phyloP scores from a whole-genome alignment of 2,888 invertebrate genomes.

The Enchytraeus crypticus region DNA sequence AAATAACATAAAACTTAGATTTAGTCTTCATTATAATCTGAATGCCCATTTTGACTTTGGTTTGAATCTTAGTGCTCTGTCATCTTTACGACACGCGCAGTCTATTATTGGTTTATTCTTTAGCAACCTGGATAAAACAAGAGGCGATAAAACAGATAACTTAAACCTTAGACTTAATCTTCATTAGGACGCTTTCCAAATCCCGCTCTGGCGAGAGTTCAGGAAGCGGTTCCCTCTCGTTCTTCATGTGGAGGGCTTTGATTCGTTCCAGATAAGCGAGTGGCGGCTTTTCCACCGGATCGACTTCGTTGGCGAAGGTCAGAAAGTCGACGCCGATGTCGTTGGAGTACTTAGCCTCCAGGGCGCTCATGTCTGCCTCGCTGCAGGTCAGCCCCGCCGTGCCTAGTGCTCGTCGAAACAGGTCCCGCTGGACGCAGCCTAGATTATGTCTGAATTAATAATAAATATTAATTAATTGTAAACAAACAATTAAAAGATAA shows the following conservation, averaged over 20 bases:
- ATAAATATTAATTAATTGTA: not conserved
- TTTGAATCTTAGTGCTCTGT: no score
- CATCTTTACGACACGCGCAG: no score
- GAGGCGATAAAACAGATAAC: no score
- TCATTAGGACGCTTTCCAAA: conserved; percentile 41
- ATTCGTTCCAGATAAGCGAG: conserved; percentile 39
- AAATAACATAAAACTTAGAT: no score
- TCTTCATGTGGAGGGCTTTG: conserved; percentile 34
- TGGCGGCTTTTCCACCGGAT: conserved; percentile 34
- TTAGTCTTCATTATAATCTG: no score
- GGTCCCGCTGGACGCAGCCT: conserved; percentile 43
- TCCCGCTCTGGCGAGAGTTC: conserved; percentile 31
- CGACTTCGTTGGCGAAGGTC: conserved; percentile 41
- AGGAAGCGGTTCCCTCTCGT: conserved; percentile 26
- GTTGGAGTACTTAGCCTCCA: conserved; percentile 45
- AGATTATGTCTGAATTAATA: conserved; percentile 41
- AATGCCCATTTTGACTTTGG: no score
- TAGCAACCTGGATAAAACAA: no score
- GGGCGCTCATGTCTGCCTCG: conserved; percentile 40
- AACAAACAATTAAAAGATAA: not conserved
- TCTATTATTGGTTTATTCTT: no score
- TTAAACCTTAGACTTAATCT: conserved; percentile 47
- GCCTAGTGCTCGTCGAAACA: conserved; percentile 46
- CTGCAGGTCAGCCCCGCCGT: conserved; percentile 41
- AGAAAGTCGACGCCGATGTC: conserved; percentile 46